Evolutionary conservation across 2,888 invertebrate genomes (phyloP).

Genomic region (Glomeris marginata): DNA sequence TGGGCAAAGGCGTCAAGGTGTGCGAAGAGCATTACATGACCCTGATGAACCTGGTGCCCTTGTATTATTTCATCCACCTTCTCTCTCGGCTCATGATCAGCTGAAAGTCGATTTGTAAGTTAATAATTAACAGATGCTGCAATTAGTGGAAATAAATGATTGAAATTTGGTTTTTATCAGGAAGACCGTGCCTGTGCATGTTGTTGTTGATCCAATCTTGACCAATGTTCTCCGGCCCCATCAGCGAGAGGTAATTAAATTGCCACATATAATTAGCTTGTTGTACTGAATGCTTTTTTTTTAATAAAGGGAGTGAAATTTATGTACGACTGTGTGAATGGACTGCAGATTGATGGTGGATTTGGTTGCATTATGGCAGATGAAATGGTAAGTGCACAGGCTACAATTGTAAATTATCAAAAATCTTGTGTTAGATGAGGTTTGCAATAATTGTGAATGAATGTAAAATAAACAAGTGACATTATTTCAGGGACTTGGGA

Average conservation of each 20-base stretch:
- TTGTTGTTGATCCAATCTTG: constrained; percentile 90
- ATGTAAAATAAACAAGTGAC: too few species aligned
- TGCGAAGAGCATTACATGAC: constrained; percentile 64
- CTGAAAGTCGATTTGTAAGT: constrained; percentile 56
- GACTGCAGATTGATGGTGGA: constrained; percentile 65
- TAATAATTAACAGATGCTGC: constrained; percentile 1
- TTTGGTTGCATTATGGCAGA: constrained; percentile 99
- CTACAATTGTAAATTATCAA: neutral
- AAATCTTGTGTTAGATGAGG: too few species aligned
- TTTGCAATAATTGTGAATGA: too few species aligned
- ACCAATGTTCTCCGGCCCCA: constrained; percentile 85
- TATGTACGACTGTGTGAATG: constrained; percentile 98
- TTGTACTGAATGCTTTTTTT: neutral
- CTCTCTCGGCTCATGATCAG: constrained; percentile 69
- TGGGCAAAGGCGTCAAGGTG: constrained; percentile 51
- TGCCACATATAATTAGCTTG: neutral
- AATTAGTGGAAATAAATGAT: neutral
- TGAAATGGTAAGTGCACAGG: constrained; percentile 55
- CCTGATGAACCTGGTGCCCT: constrained; percentile 84
- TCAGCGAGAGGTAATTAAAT: constrained; percentile 59
- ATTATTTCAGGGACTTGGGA: constrained; percentile 56
- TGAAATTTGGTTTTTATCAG: constrained; percentile 27
- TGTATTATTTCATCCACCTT: constrained; percentile 70
- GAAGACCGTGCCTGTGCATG: constrained; percentile 61
- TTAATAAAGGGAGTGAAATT: constrained; percentile 71